Percentiles rank a stretch among this genome's conserved stretches.
These are phyloP conservation scores for Morus bassanus DNA, from an alignment of 2,797 vertebrate species.

Conservation along the genomic window DNA sequence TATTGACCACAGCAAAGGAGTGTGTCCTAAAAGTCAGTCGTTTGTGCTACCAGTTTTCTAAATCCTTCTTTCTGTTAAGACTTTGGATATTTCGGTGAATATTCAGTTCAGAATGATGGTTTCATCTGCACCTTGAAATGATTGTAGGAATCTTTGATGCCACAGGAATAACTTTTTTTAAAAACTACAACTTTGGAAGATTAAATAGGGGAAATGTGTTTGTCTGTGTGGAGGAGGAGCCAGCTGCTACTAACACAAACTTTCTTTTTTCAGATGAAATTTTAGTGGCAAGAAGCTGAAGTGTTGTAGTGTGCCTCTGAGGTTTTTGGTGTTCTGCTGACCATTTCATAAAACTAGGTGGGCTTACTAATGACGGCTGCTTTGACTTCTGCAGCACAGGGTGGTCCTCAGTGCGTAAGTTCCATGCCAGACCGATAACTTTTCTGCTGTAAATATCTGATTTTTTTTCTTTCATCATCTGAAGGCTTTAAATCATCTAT, in stretches of 20 bases:
- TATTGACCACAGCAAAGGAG: accelerated
- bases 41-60: background rate
- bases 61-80: background rate
- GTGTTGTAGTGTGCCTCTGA: no score
- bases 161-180: background rate
- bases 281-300: background rate
- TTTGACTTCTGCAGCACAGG: background rate
- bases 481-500: background rate
- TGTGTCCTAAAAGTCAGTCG: background rate
- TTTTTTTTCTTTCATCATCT: background rate
- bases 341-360: accelerated
- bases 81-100: background rate
- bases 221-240: background rate
- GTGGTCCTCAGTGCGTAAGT: background rate
- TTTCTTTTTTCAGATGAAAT: background rate
- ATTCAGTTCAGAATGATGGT: background rate
- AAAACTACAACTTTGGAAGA: no score
- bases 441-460: background rate
- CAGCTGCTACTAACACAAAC: background rate
- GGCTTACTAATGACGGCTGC: background rate
- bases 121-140: background rate
- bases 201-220: background rate
- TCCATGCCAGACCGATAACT: accelerated
- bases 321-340: background rate
- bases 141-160: background rate